Evolutionary conservation across 1,140 invertebrate genomes (phyloP), one percentile per base, ranked within the genome.

Genomic region (Parapsyche elsis): DNA sequence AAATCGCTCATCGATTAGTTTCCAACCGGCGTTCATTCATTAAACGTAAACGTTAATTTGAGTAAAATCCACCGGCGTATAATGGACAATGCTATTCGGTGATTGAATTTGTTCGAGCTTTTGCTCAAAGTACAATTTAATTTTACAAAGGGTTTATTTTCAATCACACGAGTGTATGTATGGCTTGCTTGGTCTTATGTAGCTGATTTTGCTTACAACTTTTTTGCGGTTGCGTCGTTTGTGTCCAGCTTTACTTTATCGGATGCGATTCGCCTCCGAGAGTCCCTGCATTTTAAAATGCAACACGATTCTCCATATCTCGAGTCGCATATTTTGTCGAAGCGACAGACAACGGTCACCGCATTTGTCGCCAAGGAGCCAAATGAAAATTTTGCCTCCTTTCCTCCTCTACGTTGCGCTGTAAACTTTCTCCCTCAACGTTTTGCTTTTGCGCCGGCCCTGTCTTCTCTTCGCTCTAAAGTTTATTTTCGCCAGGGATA

Each of bases 351-450:
- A 46, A 75, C 46, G 71, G 45, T 16, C 5, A 45, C 71, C 10
- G 38, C 46, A 77, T 57, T 77, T 77, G 75, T 64, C 75, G 75
- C 75, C 30, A 53, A 53, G 24, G 44, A 53, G 30, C 71, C 30
- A 77, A 77, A 77, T 77, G 75, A 77, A 77, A 77, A 19, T 75
- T 75, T 75, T 75, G 45, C 75, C 10, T n/a, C n/a, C 75, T 64
- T 45, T 73, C 12, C 71, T 16, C n/a, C n/a, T n/a, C n/a, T n/a
- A 38, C 7, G 30, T 7, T 38, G 30, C 30, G 30, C 30, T 38
- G 30, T 38, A 38, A 38, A 38, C 61, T 67, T 12, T 67, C 21
- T 21, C 61, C 19, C 70, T 26, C n/a, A 5, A 5, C 38, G 49
- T 14, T 14, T 16, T 53, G 30, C 30, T 53, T 53, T 53, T 10